Evolutionary conservation across 2,113 vertebrate species (phyloP).

Genomic region (Pterocles burchelli): DNA sequence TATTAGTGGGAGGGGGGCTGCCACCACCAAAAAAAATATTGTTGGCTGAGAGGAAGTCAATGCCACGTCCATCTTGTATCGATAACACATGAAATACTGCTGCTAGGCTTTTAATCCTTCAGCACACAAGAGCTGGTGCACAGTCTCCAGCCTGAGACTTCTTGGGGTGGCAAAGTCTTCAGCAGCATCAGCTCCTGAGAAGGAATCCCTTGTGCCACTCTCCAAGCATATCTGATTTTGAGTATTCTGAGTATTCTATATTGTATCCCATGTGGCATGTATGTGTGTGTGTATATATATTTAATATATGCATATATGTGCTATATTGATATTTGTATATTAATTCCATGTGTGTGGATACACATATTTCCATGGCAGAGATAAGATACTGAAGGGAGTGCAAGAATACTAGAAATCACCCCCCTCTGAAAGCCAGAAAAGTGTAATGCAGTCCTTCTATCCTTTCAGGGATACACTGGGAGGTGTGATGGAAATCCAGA

Average conservation of each 20-base stretch:
- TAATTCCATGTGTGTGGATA: neutral
- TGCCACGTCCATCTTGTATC: neutral
- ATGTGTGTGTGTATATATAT: no score
- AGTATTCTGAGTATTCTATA: neutral
- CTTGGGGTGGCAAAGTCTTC: neutral
- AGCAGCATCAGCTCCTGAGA: neutral
- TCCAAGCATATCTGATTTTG: neutral
- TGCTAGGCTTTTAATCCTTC: neutral
- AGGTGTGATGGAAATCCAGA: neutral
- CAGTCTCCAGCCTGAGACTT: neutral
- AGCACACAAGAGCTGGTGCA: rapidly evolving
- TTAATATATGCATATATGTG: no score
- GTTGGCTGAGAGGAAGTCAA: neutral
- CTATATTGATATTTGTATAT: neutral
- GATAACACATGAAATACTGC: neutral
- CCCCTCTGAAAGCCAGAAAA: neutral
- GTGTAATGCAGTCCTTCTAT: neutral
- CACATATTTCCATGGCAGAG: neutral
- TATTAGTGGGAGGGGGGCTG: neutral
- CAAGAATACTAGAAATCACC: neutral
- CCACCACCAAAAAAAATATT: neutral
- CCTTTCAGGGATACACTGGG: neutral
- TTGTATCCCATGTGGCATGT: no score
- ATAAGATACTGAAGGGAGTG: neutral
- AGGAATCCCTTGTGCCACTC: neutral